Conservation (phyloP, 2,888 invertebrate species). For the Eilema caniola region DNA sequence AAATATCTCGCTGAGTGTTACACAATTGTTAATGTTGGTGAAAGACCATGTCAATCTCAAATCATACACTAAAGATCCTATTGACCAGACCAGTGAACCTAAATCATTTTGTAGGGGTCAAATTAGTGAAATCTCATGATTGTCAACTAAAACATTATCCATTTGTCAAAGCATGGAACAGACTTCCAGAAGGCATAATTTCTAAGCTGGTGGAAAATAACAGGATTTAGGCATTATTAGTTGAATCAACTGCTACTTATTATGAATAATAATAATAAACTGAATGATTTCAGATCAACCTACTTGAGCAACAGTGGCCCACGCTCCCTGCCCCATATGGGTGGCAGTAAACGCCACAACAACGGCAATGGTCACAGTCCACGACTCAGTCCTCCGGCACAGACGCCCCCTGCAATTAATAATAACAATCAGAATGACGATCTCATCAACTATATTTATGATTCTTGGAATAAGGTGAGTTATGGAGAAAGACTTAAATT, state of each 20-base stretch:
- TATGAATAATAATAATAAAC: no score
- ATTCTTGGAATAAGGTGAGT: conserved; percentile 90
- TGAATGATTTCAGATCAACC: conserved; percentile 68
- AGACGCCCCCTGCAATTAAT: conserved; percentile 56
- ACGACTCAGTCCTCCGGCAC: conserved; percentile 77
- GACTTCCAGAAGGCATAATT: no score
- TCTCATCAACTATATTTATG: conserved; percentile 92
- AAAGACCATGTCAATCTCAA: no score
- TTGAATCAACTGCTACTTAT: no score
- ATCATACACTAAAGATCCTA: no score
- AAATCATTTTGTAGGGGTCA: not conserved
- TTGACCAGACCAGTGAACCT: no score
- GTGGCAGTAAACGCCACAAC: conserved; percentile 73
- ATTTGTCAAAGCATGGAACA: no score
- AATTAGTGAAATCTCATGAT: not conserved
- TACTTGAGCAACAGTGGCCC: conserved; percentile 81
- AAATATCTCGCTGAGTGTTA: no score
- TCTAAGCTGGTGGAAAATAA: no score
- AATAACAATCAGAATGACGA: conserved; percentile 89
- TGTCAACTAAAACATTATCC: not conserved
- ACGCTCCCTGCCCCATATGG: conserved; percentile 80
- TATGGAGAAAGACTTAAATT: no score
- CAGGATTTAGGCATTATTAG: no score
- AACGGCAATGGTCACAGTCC: conserved; percentile 66
- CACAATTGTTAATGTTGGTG: no score